Evolutionary conservation across 2,797 vertebrate genomes (phyloP), one percentile per base, ranked within the genome.

Genomic region (Smutsia temminckii): DNA sequence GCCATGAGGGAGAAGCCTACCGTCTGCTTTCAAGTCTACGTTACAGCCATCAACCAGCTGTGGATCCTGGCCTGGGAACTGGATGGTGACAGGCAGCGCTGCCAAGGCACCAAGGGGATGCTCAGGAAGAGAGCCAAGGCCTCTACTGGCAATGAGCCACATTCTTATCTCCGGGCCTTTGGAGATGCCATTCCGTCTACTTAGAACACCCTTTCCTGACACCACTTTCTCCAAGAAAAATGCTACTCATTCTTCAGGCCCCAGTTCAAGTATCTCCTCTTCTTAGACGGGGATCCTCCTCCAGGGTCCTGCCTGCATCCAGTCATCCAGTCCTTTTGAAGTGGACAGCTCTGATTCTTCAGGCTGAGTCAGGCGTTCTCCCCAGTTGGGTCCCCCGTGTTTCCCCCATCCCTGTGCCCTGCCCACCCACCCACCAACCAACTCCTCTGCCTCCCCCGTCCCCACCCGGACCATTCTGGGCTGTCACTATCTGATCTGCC

Each of bases 401-500:
- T 27, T 21, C 23, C 14, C 29, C 25, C 10, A 11, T 46, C 46
- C 46, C 46, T 46, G 46, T 46, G 46, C 46, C 46, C 46, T 46
- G 46, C 46, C 46, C 46, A 46, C 11, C 46, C 10, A 46, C 46
- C 46, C 46, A 46, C 46, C 46, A 2, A 46, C 46, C 46, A 98
- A 98, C 97, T 98, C 61, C 20, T 89, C 85, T 53, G 64, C 17
- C 84, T 51, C 5, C 42, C 18, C 34, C 10, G 11, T 40, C 51
- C 18, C 21, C 66, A 40, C 21, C 59, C 42, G 5, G 98, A 98
- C 96, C 98, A 87, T 96, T 99, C 98, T 8, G 98, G 98, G 23
- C 98, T 92, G 32, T 98, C 72, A 85, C 99, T 98, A 87, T 98
- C 98, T 99, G 23, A 34, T 6, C 51, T 18, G 42, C 57, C 64